Conservation (phyloP, 2,797 vertebrate species). For the Leptodactylus fallax region DNA sequence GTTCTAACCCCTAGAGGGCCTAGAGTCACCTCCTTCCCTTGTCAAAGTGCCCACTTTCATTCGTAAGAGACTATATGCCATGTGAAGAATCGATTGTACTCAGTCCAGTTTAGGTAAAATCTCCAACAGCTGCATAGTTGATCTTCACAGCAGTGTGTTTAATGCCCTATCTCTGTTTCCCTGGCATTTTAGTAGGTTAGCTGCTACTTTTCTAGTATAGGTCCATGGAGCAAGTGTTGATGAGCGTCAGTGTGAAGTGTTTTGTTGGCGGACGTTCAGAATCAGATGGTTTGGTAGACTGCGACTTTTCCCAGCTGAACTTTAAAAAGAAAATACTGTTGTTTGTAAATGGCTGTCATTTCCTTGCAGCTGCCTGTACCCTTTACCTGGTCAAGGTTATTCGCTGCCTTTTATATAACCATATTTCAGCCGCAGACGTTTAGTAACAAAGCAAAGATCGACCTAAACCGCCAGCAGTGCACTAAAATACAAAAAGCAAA, state of each 20-base stretch:
- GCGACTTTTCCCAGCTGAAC: background rate
- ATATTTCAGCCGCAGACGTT: background rate
- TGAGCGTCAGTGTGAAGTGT: background rate
- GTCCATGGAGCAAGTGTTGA: background rate
- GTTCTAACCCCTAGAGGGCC: background rate
- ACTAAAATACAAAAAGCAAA: background rate
- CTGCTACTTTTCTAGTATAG: background rate
- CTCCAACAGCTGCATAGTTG: background rate
- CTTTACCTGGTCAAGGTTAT: conserved; percentile 4
- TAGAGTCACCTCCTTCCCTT: background rate
- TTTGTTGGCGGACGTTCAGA: background rate
- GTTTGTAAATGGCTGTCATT: background rate
- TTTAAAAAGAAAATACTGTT: background rate
- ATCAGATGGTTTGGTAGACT: background rate
- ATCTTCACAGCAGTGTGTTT: background rate
- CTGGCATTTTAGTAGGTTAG: background rate
- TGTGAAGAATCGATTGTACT: background rate
- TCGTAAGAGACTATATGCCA: background rate
- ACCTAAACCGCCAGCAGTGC: background rate
- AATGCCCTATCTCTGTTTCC: background rate
- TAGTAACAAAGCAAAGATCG: background rate
- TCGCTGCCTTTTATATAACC: background rate
- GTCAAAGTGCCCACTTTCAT: background rate
- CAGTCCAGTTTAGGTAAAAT: background rate
- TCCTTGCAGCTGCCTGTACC: background rate